Percentiles rank a stretch among this genome's conserved stretches.
phyloP scores from a whole-genome alignment of 2,797 vertebrate genomes.

The Caiman crocodilus region DNA sequence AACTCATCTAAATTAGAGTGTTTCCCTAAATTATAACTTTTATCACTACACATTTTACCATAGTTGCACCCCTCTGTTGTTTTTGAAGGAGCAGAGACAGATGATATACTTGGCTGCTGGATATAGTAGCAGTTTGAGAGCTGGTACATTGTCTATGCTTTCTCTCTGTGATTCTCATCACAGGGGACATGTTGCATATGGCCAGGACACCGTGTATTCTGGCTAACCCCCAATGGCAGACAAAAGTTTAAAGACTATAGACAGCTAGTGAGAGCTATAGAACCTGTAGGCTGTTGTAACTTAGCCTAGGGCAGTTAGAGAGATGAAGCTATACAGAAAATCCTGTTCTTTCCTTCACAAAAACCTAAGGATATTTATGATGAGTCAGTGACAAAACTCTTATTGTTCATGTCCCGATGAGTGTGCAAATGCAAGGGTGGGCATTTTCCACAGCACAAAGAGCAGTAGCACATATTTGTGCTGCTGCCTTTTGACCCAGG shows the following conservation, averaged over 20 bases:
- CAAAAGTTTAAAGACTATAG: background rate
- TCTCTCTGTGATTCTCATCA: background rate
- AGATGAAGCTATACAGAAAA: background rate
- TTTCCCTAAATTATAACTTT: too few species aligned
- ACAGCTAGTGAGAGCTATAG: background rate
- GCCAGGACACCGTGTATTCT: conserved; percentile 48
- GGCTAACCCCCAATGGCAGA: conserved; percentile 49
- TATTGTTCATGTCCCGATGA: background rate
- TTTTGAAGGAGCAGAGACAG: background rate
- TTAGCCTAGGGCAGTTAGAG: conserved; percentile 22
- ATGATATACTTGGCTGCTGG: background rate
- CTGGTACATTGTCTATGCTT: background rate
- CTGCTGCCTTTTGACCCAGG: background rate
- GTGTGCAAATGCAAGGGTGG: too few species aligned
- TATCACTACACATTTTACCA: background rate
- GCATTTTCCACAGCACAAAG: background rate
- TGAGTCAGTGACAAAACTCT: conserved; percentile 40
- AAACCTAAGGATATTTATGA: background rate
- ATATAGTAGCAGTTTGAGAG: conserved; percentile 25
- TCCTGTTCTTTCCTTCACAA: conserved; percentile 1
- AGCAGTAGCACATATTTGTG: conserved; percentile 42
- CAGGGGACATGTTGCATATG: conserved; percentile 57
- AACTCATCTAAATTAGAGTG: too few species aligned
- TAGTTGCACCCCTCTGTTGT: background rate
- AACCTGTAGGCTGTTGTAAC: background rate